Evolutionary conservation across 2,888 invertebrate genomes (phyloP).

Genomic region (Drosophila diplacantha): DNA sequence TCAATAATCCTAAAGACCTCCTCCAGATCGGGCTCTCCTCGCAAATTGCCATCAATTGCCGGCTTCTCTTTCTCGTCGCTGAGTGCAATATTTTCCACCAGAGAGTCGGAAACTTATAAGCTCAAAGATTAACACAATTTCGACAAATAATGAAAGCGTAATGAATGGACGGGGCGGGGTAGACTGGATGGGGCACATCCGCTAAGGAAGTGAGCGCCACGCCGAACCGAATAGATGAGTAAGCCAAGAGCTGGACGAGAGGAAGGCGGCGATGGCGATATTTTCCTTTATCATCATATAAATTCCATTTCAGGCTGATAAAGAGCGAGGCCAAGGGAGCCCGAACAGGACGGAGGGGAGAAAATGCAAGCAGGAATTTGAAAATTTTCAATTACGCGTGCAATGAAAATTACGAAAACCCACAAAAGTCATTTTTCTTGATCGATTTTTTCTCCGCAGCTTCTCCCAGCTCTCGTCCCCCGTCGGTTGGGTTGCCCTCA

Average conservation of each 20-base stretch:
- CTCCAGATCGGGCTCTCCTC: slow-evolving; percentile 12
- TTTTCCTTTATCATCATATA: slow-evolving; percentile 68
- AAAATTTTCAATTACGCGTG: slow-evolving; percentile 75
- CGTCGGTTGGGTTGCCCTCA: slow-evolving; percentile 42
- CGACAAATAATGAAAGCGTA: slow-evolving; percentile 67
- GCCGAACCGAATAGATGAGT: slow-evolving; percentile 10
- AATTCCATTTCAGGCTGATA: slow-evolving; percentile 62
- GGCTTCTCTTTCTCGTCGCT: slow-evolving; percentile 9
- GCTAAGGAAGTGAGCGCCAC: slow-evolving; percentile 17
- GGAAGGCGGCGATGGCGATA: slow-evolving; percentile 23
- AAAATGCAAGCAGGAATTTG: slow-evolving; percentile 72
- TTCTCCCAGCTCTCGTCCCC: slow-evolving; percentile 2
- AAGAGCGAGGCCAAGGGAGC: slow-evolving; percentile 28
- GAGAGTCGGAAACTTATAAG: slow-evolving; percentile 34
- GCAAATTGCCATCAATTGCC: slow-evolving; percentile 57
- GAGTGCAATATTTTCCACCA: slow-evolving; percentile 42
- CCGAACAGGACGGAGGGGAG: slow-evolving; percentile 10
- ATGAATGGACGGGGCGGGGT: slow-evolving; percentile 45
- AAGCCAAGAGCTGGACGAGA: slow-evolving; percentile 9
- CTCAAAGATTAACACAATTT: slow-evolving; percentile 68
- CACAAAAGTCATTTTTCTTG: slow-evolving; percentile 74
- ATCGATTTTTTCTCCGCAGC: slow-evolving; percentile 64
- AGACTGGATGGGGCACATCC: slow-evolving; percentile 2
- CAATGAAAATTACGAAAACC: slow-evolving; percentile 74
- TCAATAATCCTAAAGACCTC: slow-evolving; percentile 47